Percentiles rank a stretch among this genome's conserved stretches.
phyloP scores from a whole-genome alignment of 2,113 vertebrate species.

The Pycnonotus jocosus region DNA sequence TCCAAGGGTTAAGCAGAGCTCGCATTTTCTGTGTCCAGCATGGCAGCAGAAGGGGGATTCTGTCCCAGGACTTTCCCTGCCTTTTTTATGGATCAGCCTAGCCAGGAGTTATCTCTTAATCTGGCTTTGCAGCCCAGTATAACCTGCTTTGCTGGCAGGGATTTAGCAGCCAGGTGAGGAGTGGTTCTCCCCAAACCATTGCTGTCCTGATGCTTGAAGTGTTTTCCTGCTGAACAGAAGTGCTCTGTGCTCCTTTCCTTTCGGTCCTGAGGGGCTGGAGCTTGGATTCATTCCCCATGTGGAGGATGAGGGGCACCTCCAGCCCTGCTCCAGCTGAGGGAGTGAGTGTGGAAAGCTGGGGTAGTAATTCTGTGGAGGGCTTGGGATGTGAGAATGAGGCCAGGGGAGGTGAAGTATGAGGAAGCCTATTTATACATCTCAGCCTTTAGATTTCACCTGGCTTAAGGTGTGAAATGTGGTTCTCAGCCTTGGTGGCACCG shows the following conservation, averaged over 20 bases:
- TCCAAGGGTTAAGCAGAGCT: neutral
- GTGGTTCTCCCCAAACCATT: neutral
- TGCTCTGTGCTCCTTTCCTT: neutral
- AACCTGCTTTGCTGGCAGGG: conserved; percentile 17
- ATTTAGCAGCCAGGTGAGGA: neutral
- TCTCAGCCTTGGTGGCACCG: neutral
- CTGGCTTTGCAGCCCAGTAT: conserved; percentile 24
- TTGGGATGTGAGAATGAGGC: neutral
- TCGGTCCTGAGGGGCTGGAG: neutral
- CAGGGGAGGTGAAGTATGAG: neutral
- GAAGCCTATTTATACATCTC: neutral
- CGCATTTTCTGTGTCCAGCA: neutral
- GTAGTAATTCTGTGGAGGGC: neutral
- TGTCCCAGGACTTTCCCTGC: conserved; percentile 16
- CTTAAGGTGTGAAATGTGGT: neutral
- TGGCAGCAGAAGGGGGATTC: neutral
- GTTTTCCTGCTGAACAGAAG: neutral
- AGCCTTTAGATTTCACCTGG: neutral
- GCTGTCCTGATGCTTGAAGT: neutral
- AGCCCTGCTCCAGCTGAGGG: neutral
- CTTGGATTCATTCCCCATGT: neutral
- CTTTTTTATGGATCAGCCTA: neutral
- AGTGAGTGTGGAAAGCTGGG: neutral
- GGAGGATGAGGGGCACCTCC: neutral
- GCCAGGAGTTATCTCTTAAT: neutral